Conservation (phyloP, 1,140 invertebrate species). For the Psilanteris sp. region DNA sequence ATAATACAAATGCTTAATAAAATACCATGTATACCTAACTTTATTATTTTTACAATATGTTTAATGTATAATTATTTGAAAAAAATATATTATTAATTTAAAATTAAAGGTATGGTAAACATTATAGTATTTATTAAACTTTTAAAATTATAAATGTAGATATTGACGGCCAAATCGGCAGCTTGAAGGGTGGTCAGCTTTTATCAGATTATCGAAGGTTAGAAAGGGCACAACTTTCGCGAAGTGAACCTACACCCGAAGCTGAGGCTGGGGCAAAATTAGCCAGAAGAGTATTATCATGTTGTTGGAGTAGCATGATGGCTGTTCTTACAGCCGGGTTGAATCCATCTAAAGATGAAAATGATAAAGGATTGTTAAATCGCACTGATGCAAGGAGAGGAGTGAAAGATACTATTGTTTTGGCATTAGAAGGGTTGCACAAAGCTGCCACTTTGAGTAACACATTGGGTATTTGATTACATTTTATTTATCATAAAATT, state of each 20-base stretch:
- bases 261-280: constrained; percentile 85
- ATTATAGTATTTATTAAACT: too few species aligned
- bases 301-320: constrained; percentile 94
- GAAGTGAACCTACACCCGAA: constrained; percentile 85
- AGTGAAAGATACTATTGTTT: constrained; percentile 88
- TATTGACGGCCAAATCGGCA: constrained; percentile 89
- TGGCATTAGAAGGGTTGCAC: constrained; percentile 90
- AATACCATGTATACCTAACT: too few species aligned
- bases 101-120: too few species aligned
- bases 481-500: too few species aligned
- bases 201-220: constrained; percentile 91
- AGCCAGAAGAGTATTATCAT: constrained; percentile 87
- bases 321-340: constrained; percentile 91
- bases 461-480: constrained; percentile 80
- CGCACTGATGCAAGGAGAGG: constrained; percentile 81
- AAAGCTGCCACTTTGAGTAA: constrained; percentile 89
- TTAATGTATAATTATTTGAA: too few species aligned
- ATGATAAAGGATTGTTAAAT: constrained; percentile 73
- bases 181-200: constrained; percentile 84
- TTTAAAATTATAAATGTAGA: too few species aligned
- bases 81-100: too few species aligned
- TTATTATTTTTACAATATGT: too few species aligned
- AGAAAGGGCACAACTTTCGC: constrained; percentile 84
- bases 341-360: constrained; percentile 77
- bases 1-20: too few species aligned